Conservation (phyloP, 1,140 invertebrate genomes). For the Rhagoletis pomonella region DNA sequence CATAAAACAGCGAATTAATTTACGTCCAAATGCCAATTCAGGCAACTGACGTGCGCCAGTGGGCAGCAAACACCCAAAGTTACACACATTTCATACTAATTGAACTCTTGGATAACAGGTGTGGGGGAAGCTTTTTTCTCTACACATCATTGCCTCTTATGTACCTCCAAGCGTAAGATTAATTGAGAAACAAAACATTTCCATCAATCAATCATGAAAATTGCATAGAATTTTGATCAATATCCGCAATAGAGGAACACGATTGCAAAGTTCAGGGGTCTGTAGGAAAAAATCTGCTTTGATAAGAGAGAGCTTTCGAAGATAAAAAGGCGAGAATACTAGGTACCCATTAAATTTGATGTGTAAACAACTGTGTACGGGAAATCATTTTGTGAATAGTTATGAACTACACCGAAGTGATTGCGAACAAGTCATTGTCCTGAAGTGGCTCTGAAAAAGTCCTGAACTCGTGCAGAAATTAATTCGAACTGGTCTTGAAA, state of each 20-base stretch:
- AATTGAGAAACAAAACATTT: slow-evolving; percentile 54
- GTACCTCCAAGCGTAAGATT: slow-evolving; percentile 31
- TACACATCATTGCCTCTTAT: background rate
- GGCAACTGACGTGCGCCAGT: slow-evolving; percentile 10
- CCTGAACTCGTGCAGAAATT: no score
- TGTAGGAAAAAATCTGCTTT: slow-evolving; percentile 24
- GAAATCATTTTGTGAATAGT: no score
- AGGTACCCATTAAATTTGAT: no score
- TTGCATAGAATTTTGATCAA: slow-evolving; percentile 56
- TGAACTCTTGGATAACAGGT: background rate
- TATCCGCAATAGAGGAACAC: slow-evolving; percentile 51
- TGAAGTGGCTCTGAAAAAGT: no score
- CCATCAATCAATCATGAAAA: slow-evolving; percentile 56
- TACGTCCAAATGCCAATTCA: slow-evolving; percentile 48
- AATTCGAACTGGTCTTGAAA: no score
- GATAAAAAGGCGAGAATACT: no score
- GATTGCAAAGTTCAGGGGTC: background rate
- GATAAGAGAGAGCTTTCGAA: no score
- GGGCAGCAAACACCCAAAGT: background rate
- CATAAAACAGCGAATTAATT: slow-evolving; percentile 50
- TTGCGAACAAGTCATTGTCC: no score
- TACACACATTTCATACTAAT: background rate
- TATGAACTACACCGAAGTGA: no score
- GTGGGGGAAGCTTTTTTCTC: background rate
- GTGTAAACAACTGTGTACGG: no score